These are phyloP conservation scores for Ametastegia equiseti DNA, from an alignment of 2,888 invertebrate species.

Conservation along the genomic window DNA sequence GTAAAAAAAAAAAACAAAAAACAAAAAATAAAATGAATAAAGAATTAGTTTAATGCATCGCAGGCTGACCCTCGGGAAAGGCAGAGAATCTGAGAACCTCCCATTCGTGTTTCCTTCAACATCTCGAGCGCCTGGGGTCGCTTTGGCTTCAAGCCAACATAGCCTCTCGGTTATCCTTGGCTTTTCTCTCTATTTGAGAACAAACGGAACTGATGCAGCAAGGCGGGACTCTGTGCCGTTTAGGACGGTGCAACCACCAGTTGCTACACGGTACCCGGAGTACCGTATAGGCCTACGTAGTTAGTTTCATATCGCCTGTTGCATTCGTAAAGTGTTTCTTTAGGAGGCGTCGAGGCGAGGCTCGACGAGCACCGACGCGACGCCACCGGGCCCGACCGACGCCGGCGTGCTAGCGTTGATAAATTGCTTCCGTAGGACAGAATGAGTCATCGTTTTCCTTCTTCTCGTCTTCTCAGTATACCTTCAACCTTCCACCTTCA, in stretches of 20 bases:
- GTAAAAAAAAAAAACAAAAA: not conserved
- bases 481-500: no score
- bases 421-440: constrained; percentile 65
- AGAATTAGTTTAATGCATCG: not conserved
- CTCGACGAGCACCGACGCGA: constrained; percentile 22
- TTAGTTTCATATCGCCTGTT: constrained; percentile 73
- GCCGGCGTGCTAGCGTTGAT: constrained; percentile 60
- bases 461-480: constrained; percentile 48
- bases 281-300: constrained; percentile 70
- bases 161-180: constrained; percentile 65
- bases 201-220: constrained; percentile 70
- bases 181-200: constrained; percentile 75
- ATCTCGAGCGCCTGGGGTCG: constrained; percentile 28
- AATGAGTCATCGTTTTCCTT: constrained; percentile 63
- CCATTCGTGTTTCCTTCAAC: constrained; percentile 5
- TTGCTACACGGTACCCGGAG: constrained; percentile 73
- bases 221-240: constrained; percentile 62
- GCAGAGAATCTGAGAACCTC: not conserved
- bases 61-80: not conserved
- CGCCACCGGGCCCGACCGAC: constrained; percentile 54
- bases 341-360: constrained; percentile 53
- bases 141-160: constrained; percentile 72
- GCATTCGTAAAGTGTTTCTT: constrained; percentile 70
- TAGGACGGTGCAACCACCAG: constrained; percentile 75
- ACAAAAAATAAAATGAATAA: not conserved